Conservation (phyloP, 2,888 invertebrate genomes). For the Stenolophus ochropezus region DNA sequence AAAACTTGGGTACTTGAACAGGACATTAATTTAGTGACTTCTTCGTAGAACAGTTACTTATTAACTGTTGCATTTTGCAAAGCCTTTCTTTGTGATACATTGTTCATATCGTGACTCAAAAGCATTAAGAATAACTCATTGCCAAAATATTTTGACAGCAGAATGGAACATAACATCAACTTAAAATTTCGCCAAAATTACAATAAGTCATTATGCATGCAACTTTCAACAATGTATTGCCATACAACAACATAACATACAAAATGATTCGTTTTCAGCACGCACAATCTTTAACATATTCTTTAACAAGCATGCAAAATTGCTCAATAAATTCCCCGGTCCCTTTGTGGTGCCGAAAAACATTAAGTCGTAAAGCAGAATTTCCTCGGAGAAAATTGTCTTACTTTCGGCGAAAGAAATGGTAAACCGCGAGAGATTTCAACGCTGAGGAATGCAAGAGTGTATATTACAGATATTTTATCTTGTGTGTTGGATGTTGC, state of each 20-base stretch:
- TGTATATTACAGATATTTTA: constrained; percentile 43
- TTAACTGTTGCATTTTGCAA: too few relatives aligned
- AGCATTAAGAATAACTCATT: neutral
- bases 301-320: neutral
- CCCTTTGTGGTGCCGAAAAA: neutral
- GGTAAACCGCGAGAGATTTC: constrained; percentile 21
- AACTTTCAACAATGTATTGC: constrained; percentile 26
- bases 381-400: neutral
- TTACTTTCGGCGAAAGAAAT: constrained; percentile 39
- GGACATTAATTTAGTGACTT: too few relatives aligned
- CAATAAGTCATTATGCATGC: constrained; percentile 29
- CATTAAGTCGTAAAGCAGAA: constrained; percentile 17
- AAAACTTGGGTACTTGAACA: too few relatives aligned
- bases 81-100: too few relatives aligned
- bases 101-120: neutral
- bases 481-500: constrained; percentile 11
- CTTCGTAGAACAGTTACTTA: too few relatives aligned
- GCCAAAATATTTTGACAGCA: neutral
- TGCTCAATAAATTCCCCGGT: neutral
- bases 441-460: neutral
- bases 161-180: constrained; percentile 1
- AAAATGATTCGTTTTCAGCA: constrained; percentile 2
- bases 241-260: constrained; percentile 1
- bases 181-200: neutral
- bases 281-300: constrained; percentile 2